Evolutionary conservation across 1,140 invertebrate genomes (phyloP).

Genomic region (Solen grandis): DNA sequence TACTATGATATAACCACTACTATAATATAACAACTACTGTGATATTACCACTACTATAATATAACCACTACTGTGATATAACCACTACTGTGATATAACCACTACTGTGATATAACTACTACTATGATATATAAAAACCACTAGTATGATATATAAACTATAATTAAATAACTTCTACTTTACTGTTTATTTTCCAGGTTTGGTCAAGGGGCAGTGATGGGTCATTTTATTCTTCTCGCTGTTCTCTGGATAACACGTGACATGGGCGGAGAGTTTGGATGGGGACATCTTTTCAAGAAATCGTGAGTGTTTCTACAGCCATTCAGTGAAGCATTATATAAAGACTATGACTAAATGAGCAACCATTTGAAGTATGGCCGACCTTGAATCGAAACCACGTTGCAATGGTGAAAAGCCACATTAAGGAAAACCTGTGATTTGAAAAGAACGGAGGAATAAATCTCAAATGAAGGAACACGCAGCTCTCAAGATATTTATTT

Average conservation of each 20-base stretch:
- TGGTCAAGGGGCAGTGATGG: conserved; percentile 88
- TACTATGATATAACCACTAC: too few species aligned
- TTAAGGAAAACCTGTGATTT: neutral
- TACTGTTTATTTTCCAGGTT: conserved; percentile 81
- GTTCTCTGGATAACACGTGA: conserved; percentile 94
- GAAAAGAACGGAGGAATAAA: too few species aligned
- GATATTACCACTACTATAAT: too few species aligned
- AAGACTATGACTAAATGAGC: neutral
- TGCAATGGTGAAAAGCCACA: neutral
- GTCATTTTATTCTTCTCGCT: conserved; percentile 89
- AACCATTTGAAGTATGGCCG: neutral
- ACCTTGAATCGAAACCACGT: neutral
- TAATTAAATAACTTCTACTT: too few species aligned
- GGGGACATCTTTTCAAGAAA: conserved; percentile 65
- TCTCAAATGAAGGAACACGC: too few species aligned
- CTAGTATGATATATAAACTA: too few species aligned
- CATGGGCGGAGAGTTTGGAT: conserved; percentile 90
- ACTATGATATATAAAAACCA: too few species aligned
- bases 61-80: too few species aligned
- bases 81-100: too few species aligned
- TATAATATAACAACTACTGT: too few species aligned
- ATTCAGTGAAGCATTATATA: neutral
- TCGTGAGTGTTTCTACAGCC: conserved; percentile 65
- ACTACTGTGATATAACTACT: too few species aligned
- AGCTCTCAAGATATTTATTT: too few species aligned